Conservation (phyloP, 2,113 vertebrate genomes). For the Actenoides lindsayi region DNA sequence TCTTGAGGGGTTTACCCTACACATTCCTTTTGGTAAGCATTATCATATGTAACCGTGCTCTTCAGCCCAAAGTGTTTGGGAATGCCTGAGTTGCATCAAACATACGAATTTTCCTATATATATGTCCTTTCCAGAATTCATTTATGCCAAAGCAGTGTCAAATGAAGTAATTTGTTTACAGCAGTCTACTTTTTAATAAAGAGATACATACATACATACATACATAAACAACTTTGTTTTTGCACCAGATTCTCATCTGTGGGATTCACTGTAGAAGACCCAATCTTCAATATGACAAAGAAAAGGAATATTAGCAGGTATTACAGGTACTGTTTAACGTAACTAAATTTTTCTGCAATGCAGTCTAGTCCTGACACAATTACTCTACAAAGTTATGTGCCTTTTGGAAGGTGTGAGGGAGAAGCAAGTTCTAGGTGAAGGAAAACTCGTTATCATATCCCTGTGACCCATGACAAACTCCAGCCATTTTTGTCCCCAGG, state of each 20-base stretch:
- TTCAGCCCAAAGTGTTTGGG: neutral
- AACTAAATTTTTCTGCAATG: neutral
- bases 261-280: neutral
- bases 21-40: neutral
- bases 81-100: neutral
- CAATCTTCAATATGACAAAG: neutral
- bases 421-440: neutral
- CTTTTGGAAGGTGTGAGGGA: neutral
- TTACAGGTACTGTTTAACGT: neutral
- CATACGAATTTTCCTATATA: neutral
- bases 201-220: neutral
- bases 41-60: accelerated
- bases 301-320: neutral
- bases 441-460: neutral
- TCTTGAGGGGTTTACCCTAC: accelerated
- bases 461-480: neutral
- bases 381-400: neutral
- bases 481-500: accelerated
- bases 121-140: neutral
- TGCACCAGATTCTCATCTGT: neutral
- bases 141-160: neutral
- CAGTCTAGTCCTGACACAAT: neutral
- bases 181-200: neutral
- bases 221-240: neutral
- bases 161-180: neutral